Base-by-base conservation (phyloP, 2,113 vertebrate genomes). In the Nothobranchius kuhntae region DNA sequence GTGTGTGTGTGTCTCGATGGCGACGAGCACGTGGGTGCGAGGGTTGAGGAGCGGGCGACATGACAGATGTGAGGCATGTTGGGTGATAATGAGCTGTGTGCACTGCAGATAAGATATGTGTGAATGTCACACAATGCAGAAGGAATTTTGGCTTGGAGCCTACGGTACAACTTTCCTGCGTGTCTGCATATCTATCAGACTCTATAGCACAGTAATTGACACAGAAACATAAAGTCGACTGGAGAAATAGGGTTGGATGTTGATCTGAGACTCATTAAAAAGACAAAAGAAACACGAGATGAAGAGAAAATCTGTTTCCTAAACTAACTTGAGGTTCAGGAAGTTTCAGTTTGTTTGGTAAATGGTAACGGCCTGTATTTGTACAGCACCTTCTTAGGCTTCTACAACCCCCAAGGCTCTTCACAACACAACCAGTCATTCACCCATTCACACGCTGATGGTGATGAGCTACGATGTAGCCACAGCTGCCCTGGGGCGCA, bases 71-170 rank as follows among this genome's bases (percentile, higher is more conserved):
- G 78, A 83, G 46, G 47, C 76, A 72, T 17, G 30, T 68, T 72
- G 63, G 51, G 71, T 7, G 63, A 78, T 89, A 87, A 86, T 78
- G 82, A 87, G 75, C 83, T 59, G 75, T 56, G 76, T 78, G 85
- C 66, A 35, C 65, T 48, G 65, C 30, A 57, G 72, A 79, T 81
- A 75, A 78, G 47, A 54, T 46, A 54, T 64, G 56, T 36, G 30
- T 70, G 51, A 75, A 75, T 9, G 67, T 78, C 54, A 74, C 63
- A 81, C 38, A 61, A 62, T 52, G 21, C 40, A 68, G 47, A 63
- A 60, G 73, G 70, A 65, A 44, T 58, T 56, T 61, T 76, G 68
- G 78, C 68, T 50, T 38, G 4, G 7, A 13, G 59, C 64, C 78
- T 21, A 36, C 40, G 51, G 12, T 46, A 52, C 57, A 26, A 13